A percentile compares a stretch with the other conserved stretches of the same genome.
phyloP scores from a whole-genome alignment of 1,140 invertebrate genomes.

The Papilio polytes region DNA sequence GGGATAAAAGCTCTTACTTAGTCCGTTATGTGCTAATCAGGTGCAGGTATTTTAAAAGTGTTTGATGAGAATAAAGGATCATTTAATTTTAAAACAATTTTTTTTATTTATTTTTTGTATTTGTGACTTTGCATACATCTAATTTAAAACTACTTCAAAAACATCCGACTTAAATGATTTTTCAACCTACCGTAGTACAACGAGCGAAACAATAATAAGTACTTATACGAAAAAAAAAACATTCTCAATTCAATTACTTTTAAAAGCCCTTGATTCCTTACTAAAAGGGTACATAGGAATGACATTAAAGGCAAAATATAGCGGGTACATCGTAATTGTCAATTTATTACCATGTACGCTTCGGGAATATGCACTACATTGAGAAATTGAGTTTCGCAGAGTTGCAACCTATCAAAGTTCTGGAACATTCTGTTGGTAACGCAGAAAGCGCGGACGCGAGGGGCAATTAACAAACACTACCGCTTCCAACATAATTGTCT shows the following conservation, averaged over 20 bases:
- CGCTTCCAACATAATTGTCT: not conserved
- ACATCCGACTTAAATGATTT: not conserved
- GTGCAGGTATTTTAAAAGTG: not conserved
- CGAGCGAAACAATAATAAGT: not conserved
- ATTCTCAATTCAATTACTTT: not conserved
- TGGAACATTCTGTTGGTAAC: not conserved
- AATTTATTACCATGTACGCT: constrained; percentile 7
- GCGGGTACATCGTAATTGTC: constrained; percentile 4
- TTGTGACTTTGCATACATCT: too few relatives aligned
- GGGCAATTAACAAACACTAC: constrained; percentile 13
- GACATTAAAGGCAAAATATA: constrained; percentile 3
- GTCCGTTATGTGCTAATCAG: not conserved
- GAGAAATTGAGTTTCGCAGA: not conserved
- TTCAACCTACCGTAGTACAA: not conserved
- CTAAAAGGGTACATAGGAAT: constrained; percentile 11
- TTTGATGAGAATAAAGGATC: not conserved
- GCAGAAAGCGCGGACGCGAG: not conserved
- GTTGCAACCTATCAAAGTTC: constrained; percentile 19
- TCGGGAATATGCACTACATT: constrained; percentile 4
- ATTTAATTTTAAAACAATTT: too few relatives aligned
- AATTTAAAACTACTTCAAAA: not conserved
- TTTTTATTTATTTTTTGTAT: too few relatives aligned
- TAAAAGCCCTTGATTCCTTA: not conserved
- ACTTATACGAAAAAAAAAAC: not conserved
- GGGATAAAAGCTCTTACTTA: not conserved